phyloP scores from a whole-genome alignment of 2,888 invertebrate species.

The Corbicula japonica region DNA sequence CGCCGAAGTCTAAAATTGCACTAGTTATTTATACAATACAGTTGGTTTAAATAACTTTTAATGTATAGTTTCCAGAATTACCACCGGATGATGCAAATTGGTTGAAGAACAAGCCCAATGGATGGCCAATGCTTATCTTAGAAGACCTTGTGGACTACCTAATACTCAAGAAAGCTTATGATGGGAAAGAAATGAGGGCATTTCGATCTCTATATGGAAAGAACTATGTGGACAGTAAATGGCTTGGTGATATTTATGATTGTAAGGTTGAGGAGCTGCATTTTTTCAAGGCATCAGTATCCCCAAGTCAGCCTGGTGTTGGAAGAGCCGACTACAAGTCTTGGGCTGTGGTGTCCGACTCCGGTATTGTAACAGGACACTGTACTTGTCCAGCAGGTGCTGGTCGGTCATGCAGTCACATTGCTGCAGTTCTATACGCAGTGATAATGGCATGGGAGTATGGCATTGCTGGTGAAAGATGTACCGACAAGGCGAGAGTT shows the following conservation, averaged over 20 bases:
- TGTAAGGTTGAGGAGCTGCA: not conserved
- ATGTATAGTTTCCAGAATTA: constrained; percentile 20
- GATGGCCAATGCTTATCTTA: constrained; percentile 21
- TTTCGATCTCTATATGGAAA: constrained; percentile 39
- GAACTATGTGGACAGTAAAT: constrained; percentile 48
- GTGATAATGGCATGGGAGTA: constrained; percentile 30
- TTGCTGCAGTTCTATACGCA: constrained; percentile 45
- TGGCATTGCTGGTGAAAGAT: constrained; percentile 42
- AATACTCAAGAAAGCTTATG: constrained; percentile 23
- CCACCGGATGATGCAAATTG: constrained; percentile 14
- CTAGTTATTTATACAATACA: no score
- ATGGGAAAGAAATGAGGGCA: constrained; percentile 19
- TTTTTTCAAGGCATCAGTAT: constrained; percentile 21
- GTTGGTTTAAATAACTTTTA: no score
- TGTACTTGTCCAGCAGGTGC: constrained; percentile 43
- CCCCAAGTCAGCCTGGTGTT: constrained; percentile 47
- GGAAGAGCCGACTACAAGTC: constrained; percentile 31
- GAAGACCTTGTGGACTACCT: constrained; percentile 30
- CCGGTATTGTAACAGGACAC: constrained; percentile 14
- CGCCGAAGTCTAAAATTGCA: no score
- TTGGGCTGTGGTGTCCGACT: constrained; percentile 21
- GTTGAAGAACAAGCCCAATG: not conserved
- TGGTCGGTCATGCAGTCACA: constrained; percentile 38
- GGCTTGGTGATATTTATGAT: constrained; percentile 43
- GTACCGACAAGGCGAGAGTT: constrained; percentile 32